Percentiles rank a stretch among this genome's conserved stretches.
Conservation (phyloP, 2,888 invertebrate genomes). For the Nemurella pictetii region DNA sequence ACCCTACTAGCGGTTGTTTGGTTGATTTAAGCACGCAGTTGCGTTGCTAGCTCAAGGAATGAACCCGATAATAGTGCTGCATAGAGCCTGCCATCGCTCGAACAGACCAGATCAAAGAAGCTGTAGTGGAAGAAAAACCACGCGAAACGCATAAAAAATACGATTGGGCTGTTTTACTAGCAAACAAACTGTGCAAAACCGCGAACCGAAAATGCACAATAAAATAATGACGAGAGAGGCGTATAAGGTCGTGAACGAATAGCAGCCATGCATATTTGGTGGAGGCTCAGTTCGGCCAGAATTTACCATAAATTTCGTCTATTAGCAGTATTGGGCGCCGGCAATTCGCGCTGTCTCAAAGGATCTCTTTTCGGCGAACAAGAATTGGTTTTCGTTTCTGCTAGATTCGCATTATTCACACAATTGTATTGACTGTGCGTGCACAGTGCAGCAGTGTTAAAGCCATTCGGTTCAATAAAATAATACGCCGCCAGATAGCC, state of each 20-base stretch:
- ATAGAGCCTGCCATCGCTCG: neutral
- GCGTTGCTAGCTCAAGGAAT: neutral
- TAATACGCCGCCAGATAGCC: neutral
- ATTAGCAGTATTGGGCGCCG: too few relatives aligned
- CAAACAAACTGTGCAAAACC: neutral
- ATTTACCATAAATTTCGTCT: too few relatives aligned
- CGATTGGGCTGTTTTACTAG: neutral
- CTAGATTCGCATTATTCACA: neutral
- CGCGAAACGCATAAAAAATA: neutral
- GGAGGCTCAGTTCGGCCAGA: too few relatives aligned
- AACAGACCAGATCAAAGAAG: neutral
- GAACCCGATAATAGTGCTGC: neutral
- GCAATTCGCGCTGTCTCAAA: neutral
- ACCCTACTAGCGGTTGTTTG: slow-evolving; percentile 4
- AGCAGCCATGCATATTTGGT: neutral
- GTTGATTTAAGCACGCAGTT: neutral
- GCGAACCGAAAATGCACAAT: neutral
- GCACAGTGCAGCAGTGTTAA: too few relatives aligned
- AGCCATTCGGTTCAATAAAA: neutral
- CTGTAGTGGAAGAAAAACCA: neutral
- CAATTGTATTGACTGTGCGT: neutral
- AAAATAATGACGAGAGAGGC: neutral
- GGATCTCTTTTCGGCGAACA: neutral
- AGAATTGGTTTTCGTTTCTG: neutral
- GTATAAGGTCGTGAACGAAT: neutral